Percentiles rank a stretch among this genome's conserved stretches.
Evolutionary conservation across 2,888 invertebrate species (phyloP).

Genomic region (Lumbricus terrestris): DNA sequence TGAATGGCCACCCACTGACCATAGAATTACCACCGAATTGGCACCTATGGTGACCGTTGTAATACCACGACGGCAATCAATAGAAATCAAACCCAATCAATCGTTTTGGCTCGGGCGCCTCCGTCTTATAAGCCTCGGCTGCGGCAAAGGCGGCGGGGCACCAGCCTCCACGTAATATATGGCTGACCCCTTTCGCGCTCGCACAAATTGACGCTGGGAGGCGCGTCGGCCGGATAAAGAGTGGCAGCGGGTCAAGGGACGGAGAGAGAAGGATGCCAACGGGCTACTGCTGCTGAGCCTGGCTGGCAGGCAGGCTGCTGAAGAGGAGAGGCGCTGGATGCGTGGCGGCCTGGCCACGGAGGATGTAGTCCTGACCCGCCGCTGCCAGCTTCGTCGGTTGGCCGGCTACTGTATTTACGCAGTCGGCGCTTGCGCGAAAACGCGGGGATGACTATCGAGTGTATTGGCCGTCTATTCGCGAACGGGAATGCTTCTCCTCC

Average conservation of each 20-base stretch:
- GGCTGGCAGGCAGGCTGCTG: neutral
- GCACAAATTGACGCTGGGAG: neutral
- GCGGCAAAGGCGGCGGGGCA: neutral
- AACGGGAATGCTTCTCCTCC: neutral
- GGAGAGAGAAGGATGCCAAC: neutral
- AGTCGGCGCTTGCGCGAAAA: neutral
- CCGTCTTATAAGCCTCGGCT: neutral
- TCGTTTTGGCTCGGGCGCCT: neutral
- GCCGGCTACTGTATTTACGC: neutral
- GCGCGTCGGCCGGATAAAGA: neutral
- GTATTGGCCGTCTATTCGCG: neutral
- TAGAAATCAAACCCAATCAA: neutral
- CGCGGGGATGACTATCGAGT: neutral
- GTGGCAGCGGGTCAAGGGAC: neutral
- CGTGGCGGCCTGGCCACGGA: neutral
- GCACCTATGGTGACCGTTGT: neutral
- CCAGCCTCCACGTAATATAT: neutral
- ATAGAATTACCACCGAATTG: neutral
- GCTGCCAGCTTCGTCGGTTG: no score
- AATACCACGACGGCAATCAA: neutral
- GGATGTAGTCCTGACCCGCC: neutral
- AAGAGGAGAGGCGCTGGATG: constrained; percentile 3
- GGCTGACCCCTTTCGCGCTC: constrained; percentile 12
- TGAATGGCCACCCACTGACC: neutral
- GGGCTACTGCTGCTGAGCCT: neutral